Conservation (phyloP, 2,888 invertebrate genomes). For the Apotomis turbidana region DNA sequence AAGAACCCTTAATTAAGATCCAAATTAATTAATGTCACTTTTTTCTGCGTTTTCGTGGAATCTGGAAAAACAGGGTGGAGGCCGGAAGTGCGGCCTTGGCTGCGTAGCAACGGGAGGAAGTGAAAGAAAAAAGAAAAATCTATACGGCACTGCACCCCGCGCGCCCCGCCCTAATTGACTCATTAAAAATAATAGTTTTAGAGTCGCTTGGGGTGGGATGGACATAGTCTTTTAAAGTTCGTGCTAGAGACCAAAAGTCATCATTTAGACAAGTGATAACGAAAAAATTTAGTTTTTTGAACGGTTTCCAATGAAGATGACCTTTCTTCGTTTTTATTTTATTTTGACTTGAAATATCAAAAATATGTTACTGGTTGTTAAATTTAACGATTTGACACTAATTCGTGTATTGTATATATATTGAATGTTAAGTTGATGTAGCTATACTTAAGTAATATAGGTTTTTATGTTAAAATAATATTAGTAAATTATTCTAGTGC, state of each 20-base stretch:
- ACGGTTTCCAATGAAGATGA: too few species aligned
- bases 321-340: too few species aligned
- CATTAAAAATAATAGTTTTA: constrained; percentile 41
- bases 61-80: constrained; percentile 43
- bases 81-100: constrained; percentile 73
- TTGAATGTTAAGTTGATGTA: too few species aligned
- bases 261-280: too few species aligned
- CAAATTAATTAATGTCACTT: constrained; percentile 43
- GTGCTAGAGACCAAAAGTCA: not conserved
- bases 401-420: too few species aligned
- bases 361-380: too few species aligned
- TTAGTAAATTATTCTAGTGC: too few species aligned
- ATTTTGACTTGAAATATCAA: too few species aligned
- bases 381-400: too few species aligned
- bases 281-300: too few species aligned
- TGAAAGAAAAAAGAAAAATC: constrained; percentile 73
- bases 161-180: constrained; percentile 46
- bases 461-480: too few species aligned
- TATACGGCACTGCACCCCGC: constrained; percentile 64
- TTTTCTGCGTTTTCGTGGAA: constrained; percentile 38
- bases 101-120: constrained; percentile 68
- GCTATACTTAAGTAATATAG: too few species aligned
- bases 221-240: not conserved
- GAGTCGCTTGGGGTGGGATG: not conserved
- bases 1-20: constrained; percentile 41